Conservation (phyloP, 2,113 vertebrate species). For the Pterocles orientalis region DNA sequence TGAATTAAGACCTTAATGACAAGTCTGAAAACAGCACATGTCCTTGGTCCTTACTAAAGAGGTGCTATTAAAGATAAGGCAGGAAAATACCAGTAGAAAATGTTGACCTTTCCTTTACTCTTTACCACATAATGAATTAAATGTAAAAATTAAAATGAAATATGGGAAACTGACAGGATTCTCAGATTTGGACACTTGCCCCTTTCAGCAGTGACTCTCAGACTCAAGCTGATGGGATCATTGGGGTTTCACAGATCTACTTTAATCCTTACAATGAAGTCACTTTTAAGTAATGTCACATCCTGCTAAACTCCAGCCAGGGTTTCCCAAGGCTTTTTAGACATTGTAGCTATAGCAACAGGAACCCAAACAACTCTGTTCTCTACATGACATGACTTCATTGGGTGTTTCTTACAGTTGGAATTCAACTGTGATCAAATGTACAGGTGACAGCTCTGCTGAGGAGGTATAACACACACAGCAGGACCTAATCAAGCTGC, state of each 20-base stretch:
- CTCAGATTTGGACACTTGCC: neutral
- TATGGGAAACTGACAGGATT: neutral
- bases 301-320: conserved; percentile 4
- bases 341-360: conserved; percentile 24
- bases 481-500: conserved; percentile 34
- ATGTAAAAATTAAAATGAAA: conserved; percentile 57
- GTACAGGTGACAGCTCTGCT: conserved; percentile 26
- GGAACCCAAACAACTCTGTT: conserved; percentile 34
- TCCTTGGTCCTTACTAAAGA: neutral
- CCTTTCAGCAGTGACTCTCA: neutral
- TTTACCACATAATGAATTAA: conserved; percentile 42
- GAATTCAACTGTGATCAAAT: conserved; percentile 40
- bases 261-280: neutral
- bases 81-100: conserved; percentile 59
- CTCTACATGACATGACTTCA: neutral
- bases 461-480: conserved; percentile 24
- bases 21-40: neutral
- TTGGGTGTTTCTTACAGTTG: conserved; percentile 40
- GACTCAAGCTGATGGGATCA: neutral
- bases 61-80: conserved; percentile 24
- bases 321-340: conserved; percentile 42
- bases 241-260: neutral
- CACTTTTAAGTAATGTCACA: neutral
- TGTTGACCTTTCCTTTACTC: conserved; percentile 21
- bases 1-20: neutral